These are phyloP conservation scores for Tichodroma muraria DNA, from an alignment of 2,113 vertebrate genomes.

Conservation along the genomic window DNA sequence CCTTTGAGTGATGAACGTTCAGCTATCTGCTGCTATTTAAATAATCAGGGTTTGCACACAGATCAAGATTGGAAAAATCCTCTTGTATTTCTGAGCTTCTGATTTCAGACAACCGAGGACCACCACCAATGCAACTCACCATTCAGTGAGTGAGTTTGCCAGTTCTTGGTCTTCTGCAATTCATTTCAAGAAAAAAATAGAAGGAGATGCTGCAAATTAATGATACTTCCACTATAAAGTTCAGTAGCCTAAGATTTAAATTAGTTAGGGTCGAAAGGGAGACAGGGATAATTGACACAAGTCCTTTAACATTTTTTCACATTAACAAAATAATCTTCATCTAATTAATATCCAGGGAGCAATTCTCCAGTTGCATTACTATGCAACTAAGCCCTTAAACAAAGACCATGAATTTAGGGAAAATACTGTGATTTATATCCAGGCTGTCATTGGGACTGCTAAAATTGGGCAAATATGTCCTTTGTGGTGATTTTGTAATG, in stretches of 20 bases:
- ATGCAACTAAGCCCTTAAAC: not conserved
- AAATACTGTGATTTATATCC: not conserved
- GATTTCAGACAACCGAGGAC: not conserved
- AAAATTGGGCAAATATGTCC: not conserved
- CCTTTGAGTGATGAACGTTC: slow-evolving; percentile 2
- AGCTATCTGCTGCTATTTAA: slow-evolving; percentile 33
- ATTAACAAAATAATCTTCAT: not conserved
- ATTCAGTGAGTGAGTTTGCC: not conserved
- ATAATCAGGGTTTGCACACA: not conserved
- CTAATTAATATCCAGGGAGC: not conserved
- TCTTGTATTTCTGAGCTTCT: slow-evolving; percentile 27
- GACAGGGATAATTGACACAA: not conserved
- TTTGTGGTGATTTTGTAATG: not conserved
- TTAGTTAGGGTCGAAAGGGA: not conserved
- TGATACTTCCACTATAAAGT: not conserved
- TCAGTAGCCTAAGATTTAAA: not conserved
- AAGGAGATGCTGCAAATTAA: not conserved
- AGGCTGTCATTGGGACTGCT: not conserved
- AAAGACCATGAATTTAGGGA: not conserved
- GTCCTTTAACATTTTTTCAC: not conserved
- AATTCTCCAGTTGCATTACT: not conserved
- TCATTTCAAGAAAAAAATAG: not conserved
- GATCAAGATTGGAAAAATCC: not conserved
- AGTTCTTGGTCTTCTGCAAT: not conserved
- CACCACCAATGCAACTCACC: not conserved